Evolutionary conservation across 1,140 invertebrate genomes (phyloP), one percentile per base, ranked within the genome.

Genomic region (Drosophila pseudoananassae): DNA sequence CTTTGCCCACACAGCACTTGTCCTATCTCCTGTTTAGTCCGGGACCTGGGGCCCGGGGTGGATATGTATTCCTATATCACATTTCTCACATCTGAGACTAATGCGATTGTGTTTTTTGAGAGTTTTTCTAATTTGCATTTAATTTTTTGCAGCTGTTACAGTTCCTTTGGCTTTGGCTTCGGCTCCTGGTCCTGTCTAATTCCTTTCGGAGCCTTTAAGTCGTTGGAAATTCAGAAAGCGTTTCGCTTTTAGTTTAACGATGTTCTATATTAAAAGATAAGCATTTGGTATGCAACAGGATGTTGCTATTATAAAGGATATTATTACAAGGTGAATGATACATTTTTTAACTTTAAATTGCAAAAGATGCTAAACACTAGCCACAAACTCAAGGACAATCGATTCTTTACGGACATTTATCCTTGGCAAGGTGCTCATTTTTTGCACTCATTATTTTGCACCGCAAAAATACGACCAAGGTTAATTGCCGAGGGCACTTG

Each of bases 71-170:
- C 76, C 77, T 84, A 85, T 82, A 90, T 85, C 78, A 79, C 87
- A 90, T 90, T 90, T 90, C 78, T 90, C 70, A 90, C 85, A 90
- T 90, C 87, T 90, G 87, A 90, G 87, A 83, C 81, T 90, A 88
- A 88, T 88, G 83, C 83, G 84, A 83, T 88, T 89, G 84, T 88
- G 60, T 88, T 89, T 85, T 79, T 89, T 70, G 52, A 64, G 76
- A 76, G 64, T 88, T 88, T 88, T 88, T 88, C 83, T 88, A 88
- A 88, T 88, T 89, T 88, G 84, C 83, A 88, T 88, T 88, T 88
- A 88, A 88, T 88, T 88, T 87, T 88, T 88, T 79, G 84, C 83
- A 88, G 83, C 84, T 88, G 83, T 88, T 89, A 79, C 83, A 58
- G 64, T 69, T 56, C 4, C 14, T 43, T 5, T 15, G 40, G 14